Evolutionary conservation across 2,797 vertebrate genomes (phyloP).

Genomic region (Brachymystax lenok): DNA sequence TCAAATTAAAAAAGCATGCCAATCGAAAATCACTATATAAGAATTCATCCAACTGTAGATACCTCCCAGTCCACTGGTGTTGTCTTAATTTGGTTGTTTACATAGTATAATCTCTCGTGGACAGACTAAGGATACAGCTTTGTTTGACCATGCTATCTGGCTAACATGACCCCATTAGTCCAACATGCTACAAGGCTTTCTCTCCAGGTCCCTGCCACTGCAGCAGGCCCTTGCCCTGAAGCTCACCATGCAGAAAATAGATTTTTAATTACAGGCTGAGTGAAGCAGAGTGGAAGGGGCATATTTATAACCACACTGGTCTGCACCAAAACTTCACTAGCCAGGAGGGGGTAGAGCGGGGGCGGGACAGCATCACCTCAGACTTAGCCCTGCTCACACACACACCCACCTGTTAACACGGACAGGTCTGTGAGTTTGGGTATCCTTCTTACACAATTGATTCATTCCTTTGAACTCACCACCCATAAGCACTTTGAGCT

Average conservation of each 20-base stretch:
- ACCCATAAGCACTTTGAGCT: constrained; percentile 88
- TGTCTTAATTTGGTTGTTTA: too few relatives aligned
- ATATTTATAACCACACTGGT: constrained; percentile 44
- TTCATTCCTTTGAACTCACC: constrained; percentile 47
- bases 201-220: background rate
- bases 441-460: background rate
- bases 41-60: background rate
- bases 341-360: background rate
- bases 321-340: background rate
- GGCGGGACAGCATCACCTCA: background rate
- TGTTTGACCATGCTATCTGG: constrained; percentile 27
- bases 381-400: background rate
- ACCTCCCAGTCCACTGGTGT: background rate
- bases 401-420: background rate
- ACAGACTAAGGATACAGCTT: constrained; percentile 34
- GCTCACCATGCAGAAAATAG: constrained; percentile 37
- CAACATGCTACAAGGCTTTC: constrained; percentile 6
- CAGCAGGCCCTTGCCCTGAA: constrained; percentile 6
- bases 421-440: background rate
- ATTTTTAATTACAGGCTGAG: constrained; percentile 43
- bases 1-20: background rate
- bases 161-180: constrained; percentile 1
- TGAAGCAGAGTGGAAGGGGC: constrained; percentile 10
- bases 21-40: background rate
- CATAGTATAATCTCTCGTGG: too few relatives aligned